Base-by-base conservation (phyloP, 2,113 vertebrate genomes). In the Naja naja region DNA sequence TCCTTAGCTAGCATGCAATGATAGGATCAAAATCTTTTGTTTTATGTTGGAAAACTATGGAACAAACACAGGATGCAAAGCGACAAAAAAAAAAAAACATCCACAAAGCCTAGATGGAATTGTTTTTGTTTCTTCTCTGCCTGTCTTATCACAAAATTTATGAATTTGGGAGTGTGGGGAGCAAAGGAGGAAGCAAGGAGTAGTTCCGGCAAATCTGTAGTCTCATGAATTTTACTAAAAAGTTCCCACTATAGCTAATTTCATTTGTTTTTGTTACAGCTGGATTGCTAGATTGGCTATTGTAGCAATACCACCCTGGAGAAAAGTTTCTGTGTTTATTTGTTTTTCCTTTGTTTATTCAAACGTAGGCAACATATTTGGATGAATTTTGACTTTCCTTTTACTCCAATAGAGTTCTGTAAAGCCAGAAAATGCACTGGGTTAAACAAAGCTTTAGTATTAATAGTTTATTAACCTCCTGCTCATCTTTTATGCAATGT, bases 361-460 rank as follows among this genome's bases (percentile, higher is more conserved):
- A 64, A 81, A 16, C 5, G 5, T 27, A 60, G 7, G 14, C 87
- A 90, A 55, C 2, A 43, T 6, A 81, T 2, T 11, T 88, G 55
- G 54, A 14, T 93, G 89, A 45, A 58, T 39, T 58, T 60, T 54
- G 88, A 85, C n/a, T 90, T 92, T 90, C 39, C 54, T 85, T 85
- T 85, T 85, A 45, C 6, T 5, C n/a, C 54, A 89, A 45, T 69
- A 60, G 34, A 64, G 39, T 86, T 90, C 45, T 25, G 30, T 20
- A 20, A 86, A 93, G 30, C 20, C 45, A 52, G 49, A 89, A 92
- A 88, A 88, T 87, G n/a, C 87, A 8, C 45, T 53, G 14, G 91
- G 60, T 23, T 10, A 23, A 0, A 90, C 90, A 30, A 22, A 2
- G 9, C 7, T 25, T 52, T 1, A 22, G 20, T 55, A 74, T 20